Evolutionary conservation across 2,797 vertebrate genomes (phyloP).

Genomic region (Pipistrellus pygmaeus): DNA sequence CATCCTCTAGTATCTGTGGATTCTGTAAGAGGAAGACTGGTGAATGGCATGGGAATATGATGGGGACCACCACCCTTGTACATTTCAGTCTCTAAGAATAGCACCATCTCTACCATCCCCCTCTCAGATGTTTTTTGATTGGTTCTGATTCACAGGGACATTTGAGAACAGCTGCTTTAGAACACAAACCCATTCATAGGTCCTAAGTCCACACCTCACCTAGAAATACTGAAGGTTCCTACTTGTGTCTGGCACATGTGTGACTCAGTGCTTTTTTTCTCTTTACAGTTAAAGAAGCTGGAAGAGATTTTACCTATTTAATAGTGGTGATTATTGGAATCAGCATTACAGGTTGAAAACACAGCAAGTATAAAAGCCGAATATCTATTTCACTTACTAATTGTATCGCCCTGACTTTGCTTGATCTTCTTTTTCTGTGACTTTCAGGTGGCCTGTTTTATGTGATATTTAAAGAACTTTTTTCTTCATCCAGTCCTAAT

Average conservation of each 20-base stretch:
- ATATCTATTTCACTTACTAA: not conserved
- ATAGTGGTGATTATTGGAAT: conserved; percentile 95
- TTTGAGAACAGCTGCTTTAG: not conserved
- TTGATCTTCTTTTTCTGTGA: conserved; percentile 71
- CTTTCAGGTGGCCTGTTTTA: conserved; percentile 95
- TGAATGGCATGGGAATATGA: not conserved
- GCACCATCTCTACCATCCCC: not conserved
- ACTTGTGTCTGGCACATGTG: accelerated
- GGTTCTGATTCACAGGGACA: too few species aligned
- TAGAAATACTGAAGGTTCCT: not conserved
- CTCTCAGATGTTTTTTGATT: not conserved
- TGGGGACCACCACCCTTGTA: not conserved
- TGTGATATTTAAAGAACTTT: conserved; percentile 96
- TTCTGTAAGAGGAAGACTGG: not conserved
- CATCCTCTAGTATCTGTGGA: not conserved
- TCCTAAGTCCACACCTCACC: accelerated
- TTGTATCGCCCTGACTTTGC: conserved; percentile 37
- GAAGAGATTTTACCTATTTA: conserved; percentile 95
- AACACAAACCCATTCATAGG: accelerated
- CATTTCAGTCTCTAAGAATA: not conserved
- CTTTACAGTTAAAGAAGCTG: conserved; percentile 94
- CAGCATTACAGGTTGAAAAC: conserved; percentile 93
- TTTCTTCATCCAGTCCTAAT: conserved; percentile 96
- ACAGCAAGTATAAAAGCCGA: conserved; percentile 54
- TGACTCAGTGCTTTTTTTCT: conserved; percentile 70